These are phyloP conservation scores for Callyntrura guangdongensis DNA, from an alignment of 2,888 invertebrate species.

Conservation along the genomic window DNA sequence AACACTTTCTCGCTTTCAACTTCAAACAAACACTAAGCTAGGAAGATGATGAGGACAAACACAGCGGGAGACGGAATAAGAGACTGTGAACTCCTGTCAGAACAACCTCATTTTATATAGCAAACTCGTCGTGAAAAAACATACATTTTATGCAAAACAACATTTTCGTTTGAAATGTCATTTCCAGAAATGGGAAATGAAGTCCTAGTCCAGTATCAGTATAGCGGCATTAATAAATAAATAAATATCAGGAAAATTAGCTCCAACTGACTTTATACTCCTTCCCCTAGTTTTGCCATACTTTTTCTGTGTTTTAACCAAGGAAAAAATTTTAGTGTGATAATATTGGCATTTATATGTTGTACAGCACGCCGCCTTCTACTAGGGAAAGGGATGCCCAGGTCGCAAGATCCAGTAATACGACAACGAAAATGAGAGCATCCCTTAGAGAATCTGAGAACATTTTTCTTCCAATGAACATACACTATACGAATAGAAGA, in stretches of 20 bases:
- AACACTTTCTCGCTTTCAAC: conserved; percentile 43
- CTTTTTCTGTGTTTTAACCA: neutral
- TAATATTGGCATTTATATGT: neutral
- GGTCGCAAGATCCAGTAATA: too few relatives aligned
- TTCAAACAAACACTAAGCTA: conserved; percentile 21
- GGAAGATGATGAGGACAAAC: conserved; percentile 31
- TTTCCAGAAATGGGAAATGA: conserved; percentile 32
- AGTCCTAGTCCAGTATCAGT: neutral
- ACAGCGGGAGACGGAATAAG: conserved; percentile 56
- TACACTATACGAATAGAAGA: too few relatives aligned
- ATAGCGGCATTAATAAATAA: neutral
- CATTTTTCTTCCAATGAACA: too few relatives aligned
- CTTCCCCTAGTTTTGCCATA: neutral
- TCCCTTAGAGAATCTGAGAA: too few relatives aligned
- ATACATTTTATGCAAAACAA: conserved; percentile 32
- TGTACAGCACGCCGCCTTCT: neutral
- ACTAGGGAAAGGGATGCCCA: too few relatives aligned
- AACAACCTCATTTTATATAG: conserved; percentile 42
- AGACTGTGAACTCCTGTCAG: conserved; percentile 47
- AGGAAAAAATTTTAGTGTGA: neutral
- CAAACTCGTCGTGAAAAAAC: neutral
- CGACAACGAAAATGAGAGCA: too few relatives aligned
- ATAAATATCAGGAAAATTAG: conserved; percentile 23
- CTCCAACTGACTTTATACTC: neutral
- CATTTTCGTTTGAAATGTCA: conserved; percentile 37